Base-by-base conservation (phyloP, 2,888 invertebrate genomes). In the Drosophila fulvimacula region DNA sequence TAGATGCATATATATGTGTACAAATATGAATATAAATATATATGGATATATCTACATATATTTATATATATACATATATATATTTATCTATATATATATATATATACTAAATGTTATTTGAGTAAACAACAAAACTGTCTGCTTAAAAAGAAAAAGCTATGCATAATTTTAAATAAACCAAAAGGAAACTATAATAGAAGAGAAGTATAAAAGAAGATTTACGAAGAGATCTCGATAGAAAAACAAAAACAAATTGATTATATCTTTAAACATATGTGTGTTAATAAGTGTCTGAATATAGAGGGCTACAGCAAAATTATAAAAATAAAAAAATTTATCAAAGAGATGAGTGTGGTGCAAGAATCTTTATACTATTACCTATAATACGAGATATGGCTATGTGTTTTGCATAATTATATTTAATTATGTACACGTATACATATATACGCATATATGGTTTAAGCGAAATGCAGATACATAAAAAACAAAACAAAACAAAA, bases 91-190 rank as follows among this genome's bases (percentile, higher is more conserved):
- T 46, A 76, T 63, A 74, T 24, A 76, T 67, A 77, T 41, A 76
- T 77, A 80, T 74, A 76, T 76, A 81, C 57, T 81, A 84, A 79
- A 79, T 89, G 85, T 83, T 79, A 86, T 88, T 82, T 79, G 88
- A 79, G 82, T 79, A 71, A 84, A 75, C 73, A 76, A 61, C 53
- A 70, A 70, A 76, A 81, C 62, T 76, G 84, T 84, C 62, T 73
- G 81, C 81, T 64, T 68, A 70, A 61, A 65, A 39, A 71, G 62
- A 63, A 73, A 71, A 79, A 72, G 75, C 87, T 78, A 78, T 76
- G 75, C 79, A 70, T 70, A 66, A 64, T 64, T 76, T 76, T 76
- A 66, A 73, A 75, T 21, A 51, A 51, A 30, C 27, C 27, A 30
- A 30, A 30, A 7, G 7, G 27, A 7, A 30, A 30, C 30, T 70